phyloP scores from a whole-genome alignment of 2,888 invertebrate genomes.

The Dynastes hyllus region DNA sequence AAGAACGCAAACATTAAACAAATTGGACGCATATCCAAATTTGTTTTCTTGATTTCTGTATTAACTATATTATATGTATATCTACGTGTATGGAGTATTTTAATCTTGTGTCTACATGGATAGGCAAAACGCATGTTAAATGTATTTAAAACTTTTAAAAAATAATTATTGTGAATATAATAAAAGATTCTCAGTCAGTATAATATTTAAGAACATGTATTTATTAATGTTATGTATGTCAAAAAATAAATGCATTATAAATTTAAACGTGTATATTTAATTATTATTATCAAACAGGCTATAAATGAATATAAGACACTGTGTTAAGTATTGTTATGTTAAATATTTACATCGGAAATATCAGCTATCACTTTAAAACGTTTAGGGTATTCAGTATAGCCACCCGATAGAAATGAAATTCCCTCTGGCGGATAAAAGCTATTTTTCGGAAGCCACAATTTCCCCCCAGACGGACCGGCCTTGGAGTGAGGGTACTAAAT shows the following conservation, averaged over 20 bases:
- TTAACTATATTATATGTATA: conserved; percentile 60
- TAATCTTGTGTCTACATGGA: conserved; percentile 38
- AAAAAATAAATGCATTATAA: conserved; percentile 51
- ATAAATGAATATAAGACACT: no score
- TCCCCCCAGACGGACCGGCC: no score
- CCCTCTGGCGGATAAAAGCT: no score
- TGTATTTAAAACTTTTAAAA: conserved; percentile 33
- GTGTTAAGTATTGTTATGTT: no score
- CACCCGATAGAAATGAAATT: no score
- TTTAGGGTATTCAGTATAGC: no score
- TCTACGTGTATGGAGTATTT: conserved; percentile 60
- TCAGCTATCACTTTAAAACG: no score
- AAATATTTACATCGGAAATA: no score
- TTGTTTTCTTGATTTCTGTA: conserved; percentile 45
- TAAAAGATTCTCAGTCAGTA: conserved; percentile 65
- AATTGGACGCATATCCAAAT: conserved; percentile 47
- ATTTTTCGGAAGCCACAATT: no score
- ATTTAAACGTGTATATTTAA: neutral
- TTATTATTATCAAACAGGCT: no score
- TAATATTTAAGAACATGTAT: conserved; percentile 63
- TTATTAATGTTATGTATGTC: conserved; percentile 55
- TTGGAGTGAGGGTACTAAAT: no score
- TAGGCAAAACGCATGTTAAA: conserved; percentile 48
- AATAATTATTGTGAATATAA: conserved; percentile 36
- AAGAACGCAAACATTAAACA: conserved; percentile 22